Evolutionary conservation across 2,113 vertebrate genomes (phyloP).

Genomic region (Chionodraco myersi): DNA sequence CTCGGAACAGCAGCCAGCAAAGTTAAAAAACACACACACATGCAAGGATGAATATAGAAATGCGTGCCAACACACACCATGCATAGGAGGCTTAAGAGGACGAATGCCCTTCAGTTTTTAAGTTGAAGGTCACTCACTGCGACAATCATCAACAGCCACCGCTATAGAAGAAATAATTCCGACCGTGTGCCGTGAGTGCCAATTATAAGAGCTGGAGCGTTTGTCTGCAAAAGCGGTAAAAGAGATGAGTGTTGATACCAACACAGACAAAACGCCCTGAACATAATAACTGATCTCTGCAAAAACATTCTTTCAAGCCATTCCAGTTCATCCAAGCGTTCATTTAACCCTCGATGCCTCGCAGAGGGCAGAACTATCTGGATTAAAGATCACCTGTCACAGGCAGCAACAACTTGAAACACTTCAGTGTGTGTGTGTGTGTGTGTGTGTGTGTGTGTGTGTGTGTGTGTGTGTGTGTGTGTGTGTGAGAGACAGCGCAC

Average conservation of each 20-base stretch:
- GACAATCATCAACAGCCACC: constrained; percentile 12
- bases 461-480: no score
- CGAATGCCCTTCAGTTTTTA: constrained; percentile 10
- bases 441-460: no score
- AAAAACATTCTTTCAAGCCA: constrained; percentile 20
- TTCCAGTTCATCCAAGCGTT: constrained; percentile 23
- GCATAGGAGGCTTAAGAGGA: constrained; percentile 4
- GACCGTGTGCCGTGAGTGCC: not conserved
- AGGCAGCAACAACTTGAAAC: constrained; percentile 2
- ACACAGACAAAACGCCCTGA: constrained; percentile 22
- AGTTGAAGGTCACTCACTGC: constrained; percentile 35
- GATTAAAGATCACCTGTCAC: constrained; percentile 16
- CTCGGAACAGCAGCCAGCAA: constrained; percentile 16
- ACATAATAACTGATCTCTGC: constrained; percentile 12
- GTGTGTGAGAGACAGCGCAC: no score
- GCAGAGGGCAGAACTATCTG: constrained; percentile 13
- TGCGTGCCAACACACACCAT: not conserved
- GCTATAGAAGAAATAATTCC: constrained; percentile 10
- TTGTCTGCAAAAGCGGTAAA: constrained; percentile 33
- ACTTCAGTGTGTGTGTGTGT: no score
- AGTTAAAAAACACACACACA: constrained; percentile 22
- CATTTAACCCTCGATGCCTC: constrained; percentile 21
- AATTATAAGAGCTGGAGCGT: constrained; percentile 35
- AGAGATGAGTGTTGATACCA: constrained; percentile 17
- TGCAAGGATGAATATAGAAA: no score